Evolutionary conservation across 2,797 vertebrate genomes (phyloP), one percentile per base, ranked within the genome.

Genomic region (Linurgus olivaceus): DNA sequence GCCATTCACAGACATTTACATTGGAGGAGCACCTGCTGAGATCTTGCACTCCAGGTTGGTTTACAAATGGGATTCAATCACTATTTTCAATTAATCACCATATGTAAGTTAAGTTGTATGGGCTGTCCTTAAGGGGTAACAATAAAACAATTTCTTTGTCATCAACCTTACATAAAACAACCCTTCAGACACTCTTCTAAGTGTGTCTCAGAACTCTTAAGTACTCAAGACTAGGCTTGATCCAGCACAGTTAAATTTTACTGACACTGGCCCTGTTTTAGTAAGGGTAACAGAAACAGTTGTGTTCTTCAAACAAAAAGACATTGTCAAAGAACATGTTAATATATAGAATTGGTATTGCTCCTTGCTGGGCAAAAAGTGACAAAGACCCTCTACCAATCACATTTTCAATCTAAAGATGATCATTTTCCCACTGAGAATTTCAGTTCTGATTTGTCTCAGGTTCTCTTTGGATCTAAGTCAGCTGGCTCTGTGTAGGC

Each of bases 1-100:
- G 91, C 99, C 99, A 15, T 99, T 99, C 95, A 98, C 98, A 50
- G 98, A 99, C 91, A 99, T 99, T 81, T 99, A 99, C 95, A 99
- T 99, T 61, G 99, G 99, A 71, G 99, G 99, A 54, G 99, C 98
- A 6, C 98, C 99, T 16, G 97, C 98, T 31, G 98, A 97, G 50
- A 75, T 99, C 81, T 96, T 99, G 67, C 98, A 98, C 16, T 98
- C 98, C 85, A 98, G 98, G 99, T 99, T 86, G 63, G 90, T 92
- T 93, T 68, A 71, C 21, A 89, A 52, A 58, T 33, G 42, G 10
- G 17, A 55, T 94, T 62, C 28, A 62, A 28, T 70, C 20, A 35
- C 12, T 58, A 31, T 47, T 47, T 72, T 66, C 38, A 61, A 62
- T 35, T 63, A 66, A 66, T 72, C 28, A 33, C 9, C 15, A 7